Base-by-base conservation (phyloP, 2,797 vertebrate genomes). In the Eospalax fontanierii region DNA sequence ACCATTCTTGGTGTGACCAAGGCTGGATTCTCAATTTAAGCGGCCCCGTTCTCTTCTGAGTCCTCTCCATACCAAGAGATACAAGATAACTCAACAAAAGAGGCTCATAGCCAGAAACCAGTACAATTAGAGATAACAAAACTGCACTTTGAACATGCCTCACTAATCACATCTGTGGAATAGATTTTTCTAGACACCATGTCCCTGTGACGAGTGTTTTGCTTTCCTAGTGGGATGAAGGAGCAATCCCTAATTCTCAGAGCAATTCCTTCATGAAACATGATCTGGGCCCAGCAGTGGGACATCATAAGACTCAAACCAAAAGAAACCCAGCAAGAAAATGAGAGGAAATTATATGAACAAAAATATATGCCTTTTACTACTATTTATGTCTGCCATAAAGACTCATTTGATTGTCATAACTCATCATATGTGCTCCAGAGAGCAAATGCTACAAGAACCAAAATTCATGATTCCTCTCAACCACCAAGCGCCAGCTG, bases 401-500 rank as follows among this genome's bases (percentile, higher is more conserved):
- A 93, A 93, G 87, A 95, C 91, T 92, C 89, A 61, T 81, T 87
- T 92, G 95, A 93, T 96, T 97, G 86, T 95, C 87, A 3, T 91
- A 95, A 96, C 92, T 96, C 97, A 96, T 89, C 94, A 96, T 95
- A 92, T 65, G 73, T 40, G 4, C 83, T 91, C 65, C 30, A 92
- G 87, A 87, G n/a, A 94, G 61, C 10, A 43, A 94, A 95, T 78
- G 92, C 95, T 96, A 95, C 96, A 96, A 90, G 89, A 97, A 73
- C 95, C 90, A 71, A 96, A 94, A 95, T 97, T 90, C 90, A 90
- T 96, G 92, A 96, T 94, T 95, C 94, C 80, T 79, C 11, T 92
- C 82, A 96, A 97, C 97, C 97, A 95, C 97, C 97, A 89, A 97
- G 95, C 57, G 91, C 90, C 97, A 97, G 93, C 88, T 96, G 26